Base-by-base conservation (phyloP, 1,140 invertebrate genomes). In the Pseudomyrmex gracilis region DNA sequence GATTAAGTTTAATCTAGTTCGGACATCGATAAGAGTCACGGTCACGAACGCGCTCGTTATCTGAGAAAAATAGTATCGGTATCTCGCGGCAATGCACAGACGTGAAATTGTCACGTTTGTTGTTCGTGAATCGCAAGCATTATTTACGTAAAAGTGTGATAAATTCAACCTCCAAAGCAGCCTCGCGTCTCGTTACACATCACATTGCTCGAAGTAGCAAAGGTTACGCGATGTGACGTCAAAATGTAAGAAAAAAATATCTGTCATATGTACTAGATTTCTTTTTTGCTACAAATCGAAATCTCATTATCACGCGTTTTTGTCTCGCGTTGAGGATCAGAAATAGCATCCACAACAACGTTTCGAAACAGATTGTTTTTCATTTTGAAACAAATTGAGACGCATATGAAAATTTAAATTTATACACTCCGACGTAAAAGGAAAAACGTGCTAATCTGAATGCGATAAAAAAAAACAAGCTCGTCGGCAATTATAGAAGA, bases 41-140 rank as follows among this genome's bases (percentile, higher is more conserved):
- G 43, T 43, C 86, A 68, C 67, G 67, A 24, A 45, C 4, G 45
- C 45, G 61, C 60, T 73, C 58, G 73, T 78, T 87, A 87, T 87
- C 82, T 51, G n/a, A 63, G 70, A 87, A 87, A 87, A 87, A 87
- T 84, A 73, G 55, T 58, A 17, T 5, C 63, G n/a, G n/a, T 84
- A 87, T 87, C 86, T 55, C 15, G 13, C 49, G 58, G 64, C 55
- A 43, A 10, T 64, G 53, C 58, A 13, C 70, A 71, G 17, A 63
- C 83, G 61, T 78, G 67, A 73, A 87, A 57, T 61, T 68, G 80
- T 87, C 85, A 87, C 73, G 86, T 70, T 80, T 70, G 73, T 80
- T 84, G 22, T 55, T 87, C 85, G 86, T 87, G 85, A 63, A 61
- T 73, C 60, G 2, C 10, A 57, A 57, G 10, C 17, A 20, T 70